Conservation (phyloP, 2,113 vertebrate genomes). For the Epinephelus cyanopodus region DNA sequence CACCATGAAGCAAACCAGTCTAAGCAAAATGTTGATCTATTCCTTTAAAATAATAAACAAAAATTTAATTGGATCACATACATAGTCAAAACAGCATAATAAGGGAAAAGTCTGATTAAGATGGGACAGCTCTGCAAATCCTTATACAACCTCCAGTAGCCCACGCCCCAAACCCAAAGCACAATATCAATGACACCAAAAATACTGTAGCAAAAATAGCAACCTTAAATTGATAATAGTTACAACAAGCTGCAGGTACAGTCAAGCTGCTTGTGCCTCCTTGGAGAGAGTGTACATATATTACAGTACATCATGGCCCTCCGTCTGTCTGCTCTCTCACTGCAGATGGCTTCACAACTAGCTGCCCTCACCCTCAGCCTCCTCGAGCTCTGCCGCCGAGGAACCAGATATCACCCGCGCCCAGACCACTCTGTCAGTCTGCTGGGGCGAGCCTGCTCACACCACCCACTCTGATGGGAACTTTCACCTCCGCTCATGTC, state of each 20-base stretch:
- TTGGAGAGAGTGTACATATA: constrained; percentile 50
- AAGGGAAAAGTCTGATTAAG: constrained; percentile 28
- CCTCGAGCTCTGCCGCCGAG: constrained; percentile 49
- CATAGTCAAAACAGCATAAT: constrained; percentile 43
- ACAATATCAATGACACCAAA: constrained; percentile 74
- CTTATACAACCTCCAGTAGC: constrained; percentile 5
- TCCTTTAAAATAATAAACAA: constrained; percentile 16
- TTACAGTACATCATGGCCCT: constrained; percentile 64
- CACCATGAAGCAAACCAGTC: not conserved
- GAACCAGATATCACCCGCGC: constrained; percentile 68
- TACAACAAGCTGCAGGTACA: constrained; percentile 66
- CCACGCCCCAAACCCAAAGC: constrained; percentile 25
- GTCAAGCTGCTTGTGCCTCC: constrained; percentile 55
- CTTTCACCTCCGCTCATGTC: constrained; percentile 68
- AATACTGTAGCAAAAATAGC: constrained; percentile 77
- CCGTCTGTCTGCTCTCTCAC: constrained; percentile 80
- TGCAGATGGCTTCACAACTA: constrained; percentile 84
- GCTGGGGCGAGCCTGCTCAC: constrained; percentile 73
- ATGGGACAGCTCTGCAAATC: constrained; percentile 51
- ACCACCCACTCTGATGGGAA: constrained; percentile 73
- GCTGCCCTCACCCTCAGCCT: constrained; percentile 71
- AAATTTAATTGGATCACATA: constrained; percentile 9
- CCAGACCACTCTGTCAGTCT: constrained; percentile 72
- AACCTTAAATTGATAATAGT: constrained; percentile 60
- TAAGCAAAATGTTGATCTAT: constrained; percentile 4